A percentile compares a stretch with the other conserved stretches of the same genome.
Evolutionary conservation across 1,140 invertebrate genomes (phyloP).

Genomic region (Platorchestia sp.): DNA sequence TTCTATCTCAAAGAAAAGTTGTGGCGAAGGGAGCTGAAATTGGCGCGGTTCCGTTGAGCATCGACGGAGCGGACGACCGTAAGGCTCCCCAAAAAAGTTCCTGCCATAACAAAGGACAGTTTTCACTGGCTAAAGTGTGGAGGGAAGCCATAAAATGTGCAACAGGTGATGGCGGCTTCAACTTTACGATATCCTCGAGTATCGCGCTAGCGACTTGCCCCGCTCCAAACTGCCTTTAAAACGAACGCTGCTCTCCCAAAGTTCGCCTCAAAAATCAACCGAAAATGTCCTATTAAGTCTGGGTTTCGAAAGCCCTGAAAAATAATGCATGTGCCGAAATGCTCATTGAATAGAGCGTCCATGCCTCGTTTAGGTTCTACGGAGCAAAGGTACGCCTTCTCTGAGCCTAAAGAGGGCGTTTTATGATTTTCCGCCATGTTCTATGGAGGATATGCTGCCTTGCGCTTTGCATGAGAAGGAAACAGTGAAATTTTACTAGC

Average conservation of each 20-base stretch:
- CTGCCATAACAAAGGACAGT: background rate
- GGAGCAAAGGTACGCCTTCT: background rate
- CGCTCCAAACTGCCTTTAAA: constrained; percentile 29
- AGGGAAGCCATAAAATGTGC: constrained; percentile 9
- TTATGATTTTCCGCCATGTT: background rate
- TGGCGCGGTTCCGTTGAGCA: background rate
- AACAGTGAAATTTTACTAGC: background rate
- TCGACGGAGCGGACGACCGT: background rate
- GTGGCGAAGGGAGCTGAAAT: background rate
- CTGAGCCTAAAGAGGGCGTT: background rate
- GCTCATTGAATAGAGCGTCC: background rate
- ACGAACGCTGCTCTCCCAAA: background rate
- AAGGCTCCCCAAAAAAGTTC: background rate
- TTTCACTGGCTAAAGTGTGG: background rate
- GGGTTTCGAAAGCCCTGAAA: constrained; percentile 11
- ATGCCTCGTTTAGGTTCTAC: background rate
- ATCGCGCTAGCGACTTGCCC: constrained; percentile 20
- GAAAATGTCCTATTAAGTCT: constrained; percentile 22
- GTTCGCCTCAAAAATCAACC: constrained; percentile 1
- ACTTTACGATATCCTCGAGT: constrained; percentile 43
- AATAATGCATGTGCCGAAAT: background rate
- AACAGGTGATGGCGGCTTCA: constrained; percentile 25
- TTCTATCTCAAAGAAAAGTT: background rate
- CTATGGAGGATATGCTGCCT: background rate
- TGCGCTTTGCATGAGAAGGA: background rate